A percentile compares a stretch with the other conserved stretches of the same genome.
phyloP scores from a whole-genome alignment of 2,888 invertebrate species.

The Orchestes rusci region DNA sequence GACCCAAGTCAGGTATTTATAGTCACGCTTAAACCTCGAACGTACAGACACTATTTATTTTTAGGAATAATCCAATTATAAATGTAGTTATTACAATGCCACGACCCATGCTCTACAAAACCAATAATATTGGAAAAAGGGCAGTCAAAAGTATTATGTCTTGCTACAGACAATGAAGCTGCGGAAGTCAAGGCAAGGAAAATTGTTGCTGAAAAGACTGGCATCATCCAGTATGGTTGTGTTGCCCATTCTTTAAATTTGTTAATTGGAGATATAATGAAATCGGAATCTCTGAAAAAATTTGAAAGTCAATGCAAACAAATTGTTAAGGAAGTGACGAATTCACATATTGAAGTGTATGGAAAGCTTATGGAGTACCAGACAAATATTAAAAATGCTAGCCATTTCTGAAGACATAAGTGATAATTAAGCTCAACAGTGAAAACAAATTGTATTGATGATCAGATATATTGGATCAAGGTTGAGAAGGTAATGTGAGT shows the following conservation, averaged over 20 bases:
- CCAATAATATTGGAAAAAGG: background rate
- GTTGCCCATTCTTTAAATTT: constrained; percentile 10
- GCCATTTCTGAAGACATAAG: constrained; percentile 4
- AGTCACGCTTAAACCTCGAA: no score
- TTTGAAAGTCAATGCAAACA: constrained; percentile 4
- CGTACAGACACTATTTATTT: no score
- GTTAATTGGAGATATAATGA: constrained; percentile 11
- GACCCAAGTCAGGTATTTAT: no score
- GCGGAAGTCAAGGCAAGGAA: constrained; percentile 12
- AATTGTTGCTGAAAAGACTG: constrained; percentile 8
- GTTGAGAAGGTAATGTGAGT: constrained; percentile 4
- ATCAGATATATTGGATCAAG: constrained; percentile 6
- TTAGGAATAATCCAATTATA: constrained; percentile 5
- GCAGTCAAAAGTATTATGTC: background rate
- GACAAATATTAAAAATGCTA: constrained; percentile 3
- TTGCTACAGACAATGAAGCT: constrained; percentile 6
- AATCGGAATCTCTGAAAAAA: constrained; percentile 4
- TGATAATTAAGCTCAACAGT: constrained; percentile 4
- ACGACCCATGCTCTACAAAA: constrained; percentile 5
- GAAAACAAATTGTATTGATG: constrained; percentile 5
- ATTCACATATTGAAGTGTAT: constrained; percentile 9
- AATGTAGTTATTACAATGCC: constrained; percentile 5
- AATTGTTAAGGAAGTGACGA: constrained; percentile 11
- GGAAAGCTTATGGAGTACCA: constrained; percentile 3
- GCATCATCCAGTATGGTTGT: constrained; percentile 9